Percentiles rank a stretch among this genome's conserved stretches.
Evolutionary conservation across 2,888 invertebrate species (phyloP).

Genomic region (Melitaea athalia): DNA sequence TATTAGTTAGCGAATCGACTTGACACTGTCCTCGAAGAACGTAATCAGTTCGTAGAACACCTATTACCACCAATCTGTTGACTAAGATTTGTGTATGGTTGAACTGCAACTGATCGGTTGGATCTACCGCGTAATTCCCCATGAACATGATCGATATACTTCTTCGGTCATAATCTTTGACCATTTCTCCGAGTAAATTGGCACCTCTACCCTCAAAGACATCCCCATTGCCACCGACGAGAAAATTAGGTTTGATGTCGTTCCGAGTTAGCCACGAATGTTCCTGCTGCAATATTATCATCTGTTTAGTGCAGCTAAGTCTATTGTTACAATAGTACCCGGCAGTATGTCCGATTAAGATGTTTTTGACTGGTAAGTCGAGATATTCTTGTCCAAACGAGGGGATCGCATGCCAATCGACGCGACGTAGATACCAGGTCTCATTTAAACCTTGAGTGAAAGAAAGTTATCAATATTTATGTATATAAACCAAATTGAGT

Average conservation of each 20-base stretch:
- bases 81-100: conserved; percentile 57
- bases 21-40: conserved; percentile 62
- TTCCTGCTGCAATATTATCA: conserved; percentile 56
- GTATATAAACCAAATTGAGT: conserved; percentile 24
- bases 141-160: conserved; percentile 67
- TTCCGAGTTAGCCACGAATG: conserved; percentile 53
- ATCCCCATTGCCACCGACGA: conserved; percentile 63
- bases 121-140: conserved; percentile 57
- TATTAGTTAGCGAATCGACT: conserved; percentile 48
- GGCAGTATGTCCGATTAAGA: conserved; percentile 66
- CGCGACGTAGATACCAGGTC: conserved; percentile 70
- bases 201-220: conserved; percentile 72
- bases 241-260: conserved; percentile 70
- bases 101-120: conserved; percentile 53
- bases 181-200: conserved; percentile 62
- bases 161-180: conserved; percentile 54
- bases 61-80: conserved; percentile 50
- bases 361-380: conserved; percentile 55
- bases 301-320: conserved; percentile 55
- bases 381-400: conserved; percentile 52
- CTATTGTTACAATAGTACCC: conserved; percentile 50
- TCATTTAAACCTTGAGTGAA: conserved; percentile 59
- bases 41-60: conserved; percentile 54
- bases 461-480: neutral
- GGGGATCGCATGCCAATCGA: conserved; percentile 69